Percentiles rank a stretch among this genome's conserved stretches.
These are phyloP conservation scores for Solen grandis DNA, from an alignment of 1,140 invertebrate genomes.

Conservation along the genomic window DNA sequence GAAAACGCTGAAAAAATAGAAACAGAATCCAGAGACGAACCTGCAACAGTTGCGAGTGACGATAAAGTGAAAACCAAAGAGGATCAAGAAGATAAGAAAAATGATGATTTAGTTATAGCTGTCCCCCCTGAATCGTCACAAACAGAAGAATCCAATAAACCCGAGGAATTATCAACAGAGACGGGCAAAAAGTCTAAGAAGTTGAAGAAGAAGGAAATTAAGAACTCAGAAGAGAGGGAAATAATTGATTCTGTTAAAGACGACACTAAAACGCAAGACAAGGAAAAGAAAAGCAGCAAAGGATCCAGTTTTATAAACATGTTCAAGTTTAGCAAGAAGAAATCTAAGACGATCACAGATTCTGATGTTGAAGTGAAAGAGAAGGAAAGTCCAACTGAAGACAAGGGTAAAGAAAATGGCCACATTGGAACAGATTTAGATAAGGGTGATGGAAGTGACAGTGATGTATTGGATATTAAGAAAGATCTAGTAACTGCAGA, in stretches of 20 bases:
- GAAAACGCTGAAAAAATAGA: background rate
- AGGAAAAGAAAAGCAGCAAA: conserved; percentile 13
- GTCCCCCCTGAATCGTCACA: background rate
- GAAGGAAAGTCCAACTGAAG: conserved; percentile 4
- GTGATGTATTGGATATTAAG: background rate
- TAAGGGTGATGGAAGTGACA: background rate
- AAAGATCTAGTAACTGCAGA: background rate
- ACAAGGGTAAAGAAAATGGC: background rate
- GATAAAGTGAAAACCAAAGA: background rate
- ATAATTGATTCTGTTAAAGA: conserved; percentile 24
- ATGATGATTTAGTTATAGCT: too few relatives aligned
- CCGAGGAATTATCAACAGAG: too few relatives aligned
- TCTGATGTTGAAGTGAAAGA: conserved; percentile 10
- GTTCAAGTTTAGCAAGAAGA: conserved; percentile 53
- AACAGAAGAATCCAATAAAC: background rate
- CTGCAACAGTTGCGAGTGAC: background rate
- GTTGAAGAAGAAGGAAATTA: background rate
- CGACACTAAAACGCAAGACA: background rate
- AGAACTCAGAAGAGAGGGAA: background rate
- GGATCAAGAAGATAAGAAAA: background rate
- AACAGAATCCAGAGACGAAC: background rate
- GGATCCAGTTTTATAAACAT: conserved; percentile 21
- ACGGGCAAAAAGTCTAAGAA: background rate
- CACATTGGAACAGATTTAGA: background rate
- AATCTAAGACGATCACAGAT: background rate